Evolutionary conservation across 2,888 invertebrate species (phyloP), one percentile per base, ranked within the genome.

Genomic region (Crioceris asparagi): DNA sequence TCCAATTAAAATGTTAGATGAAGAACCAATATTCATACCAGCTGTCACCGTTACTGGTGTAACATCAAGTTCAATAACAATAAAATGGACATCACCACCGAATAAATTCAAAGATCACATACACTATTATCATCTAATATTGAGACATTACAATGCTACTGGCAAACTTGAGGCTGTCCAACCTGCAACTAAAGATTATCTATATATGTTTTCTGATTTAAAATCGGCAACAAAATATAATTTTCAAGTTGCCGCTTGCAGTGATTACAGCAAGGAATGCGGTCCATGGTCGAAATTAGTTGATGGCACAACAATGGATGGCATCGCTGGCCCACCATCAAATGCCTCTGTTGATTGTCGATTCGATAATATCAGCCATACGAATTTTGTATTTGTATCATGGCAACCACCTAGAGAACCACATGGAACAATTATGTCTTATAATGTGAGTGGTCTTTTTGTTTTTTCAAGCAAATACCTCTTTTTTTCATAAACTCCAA

Each of bases 251-350:
- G 70, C 79, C 18, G 85, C 90, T 1, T 88, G 91, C 55, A 86
- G 82, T 39, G 80, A 85, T 48, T 80, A 77, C 52, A 82, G 81
- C 0, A 71, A 72, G 47, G 65, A 70, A 26, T 91, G 90, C 57
- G 85, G 87, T 1, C 71, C 77, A 8, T 83, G 82, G 79, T 88
- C 88, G 0, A 69, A 73, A 19, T 69, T 75, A 49, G 81, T 84
- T 45, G 79, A 81, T 55, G 88, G 84, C 0, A 82, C 82, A 0
- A 90, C 90, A 1, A 71, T 85, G 66, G 88, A 88, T 59, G 90
- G 88, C 2, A 76, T 75, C 10, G 77, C 87, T 1, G 79, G 81
- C 29, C 74, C 79, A 39, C 87, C 87, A 1, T 71, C 72, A 43
- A 75, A 82, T 55, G 70, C 85, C 0, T 62, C 66, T 4, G 71